Evolutionary conservation across 2,888 invertebrate species (phyloP).

Genomic region (Oxyteleia sp.): DNA sequence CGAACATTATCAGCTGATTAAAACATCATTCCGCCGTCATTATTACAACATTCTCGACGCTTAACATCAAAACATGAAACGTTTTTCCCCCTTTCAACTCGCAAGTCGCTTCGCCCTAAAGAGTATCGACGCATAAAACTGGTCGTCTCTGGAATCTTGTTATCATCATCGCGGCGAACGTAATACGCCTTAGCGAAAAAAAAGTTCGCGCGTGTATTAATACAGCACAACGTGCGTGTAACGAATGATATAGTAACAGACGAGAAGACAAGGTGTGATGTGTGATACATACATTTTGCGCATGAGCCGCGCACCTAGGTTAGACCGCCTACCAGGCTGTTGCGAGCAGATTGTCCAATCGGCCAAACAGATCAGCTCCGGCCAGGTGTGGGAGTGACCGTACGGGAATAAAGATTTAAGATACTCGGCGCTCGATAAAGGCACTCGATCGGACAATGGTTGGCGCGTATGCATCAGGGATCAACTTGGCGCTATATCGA

Average conservation of each 20-base stretch:
- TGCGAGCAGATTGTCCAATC: conserved; percentile 70
- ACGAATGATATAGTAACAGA: conserved; percentile 36
- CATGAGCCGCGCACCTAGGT: conserved; percentile 58
- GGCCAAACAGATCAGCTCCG: conserved; percentile 72
- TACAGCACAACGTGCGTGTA: conserved; percentile 10
- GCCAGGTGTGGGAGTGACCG: conserved; percentile 82
- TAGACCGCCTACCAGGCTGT: conserved; percentile 74
- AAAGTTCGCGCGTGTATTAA: conserved; percentile 25
- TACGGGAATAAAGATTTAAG: conserved; percentile 78
- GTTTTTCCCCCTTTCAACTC: too few species aligned
- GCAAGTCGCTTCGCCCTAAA: too few species aligned
- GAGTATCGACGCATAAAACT: too few species aligned
- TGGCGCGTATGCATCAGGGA: conserved; percentile 77
- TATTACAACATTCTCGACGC: too few species aligned
- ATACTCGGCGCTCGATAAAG: conserved; percentile 77
- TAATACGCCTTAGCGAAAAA: not conserved
- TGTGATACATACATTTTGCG: conserved; percentile 50
- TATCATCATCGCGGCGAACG: conserved; percentile 2
- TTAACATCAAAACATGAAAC: too few species aligned
- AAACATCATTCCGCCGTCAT: too few species aligned
- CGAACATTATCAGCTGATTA: too few species aligned
- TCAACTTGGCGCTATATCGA: conserved; percentile 72
- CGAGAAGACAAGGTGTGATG: conserved; percentile 56
- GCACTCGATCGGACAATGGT: conserved; percentile 76
- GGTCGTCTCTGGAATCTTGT: too few species aligned